Conservation (phyloP, 1,140 invertebrate genomes). For the Calosoma granatense region DNA sequence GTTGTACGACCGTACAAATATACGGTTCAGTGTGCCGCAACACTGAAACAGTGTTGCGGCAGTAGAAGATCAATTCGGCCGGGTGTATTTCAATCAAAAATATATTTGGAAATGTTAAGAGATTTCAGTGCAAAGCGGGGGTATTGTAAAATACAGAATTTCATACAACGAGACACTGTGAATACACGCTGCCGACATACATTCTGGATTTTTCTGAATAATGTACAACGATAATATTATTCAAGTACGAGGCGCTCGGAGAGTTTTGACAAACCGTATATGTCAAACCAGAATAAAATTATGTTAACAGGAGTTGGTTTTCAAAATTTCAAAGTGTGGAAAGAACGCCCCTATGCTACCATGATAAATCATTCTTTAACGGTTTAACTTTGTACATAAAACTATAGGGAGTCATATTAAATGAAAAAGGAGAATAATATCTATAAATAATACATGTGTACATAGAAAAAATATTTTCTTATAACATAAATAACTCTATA, state of each 20-base stretch:
- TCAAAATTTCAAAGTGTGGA: neutral
- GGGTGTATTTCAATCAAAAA: constrained; percentile 25
- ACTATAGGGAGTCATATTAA: neutral
- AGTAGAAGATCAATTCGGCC: constrained; percentile 19
- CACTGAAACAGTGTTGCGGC: neutral
- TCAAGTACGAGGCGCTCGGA: neutral
- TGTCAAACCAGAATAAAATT: neutral
- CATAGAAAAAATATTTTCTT: neutral
- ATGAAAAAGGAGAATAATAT: neutral
- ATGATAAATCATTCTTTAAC: neutral
- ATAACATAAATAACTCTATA: no score
- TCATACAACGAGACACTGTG: constrained; percentile 16
- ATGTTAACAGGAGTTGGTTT: constrained; percentile 3
- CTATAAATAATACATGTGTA: neutral
- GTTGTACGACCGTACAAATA: neutral
- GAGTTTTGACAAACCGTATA: constrained; percentile 4
- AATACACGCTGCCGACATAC: neutral
- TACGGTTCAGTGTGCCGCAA: neutral
- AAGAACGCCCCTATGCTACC: neutral
- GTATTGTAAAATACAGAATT: constrained; percentile 24
- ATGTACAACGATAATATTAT: constrained; percentile 1
- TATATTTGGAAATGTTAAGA: constrained; percentile 23
- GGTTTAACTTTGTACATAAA: neutral
- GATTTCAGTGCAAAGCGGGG: constrained; percentile 19
- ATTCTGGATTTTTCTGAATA: constrained; percentile 7